A percentile compares a stretch with the other conserved stretches of the same genome.
Evolutionary conservation across 2,797 vertebrate genomes (phyloP).

Genomic region (Eupleurogrammus muticus): DNA sequence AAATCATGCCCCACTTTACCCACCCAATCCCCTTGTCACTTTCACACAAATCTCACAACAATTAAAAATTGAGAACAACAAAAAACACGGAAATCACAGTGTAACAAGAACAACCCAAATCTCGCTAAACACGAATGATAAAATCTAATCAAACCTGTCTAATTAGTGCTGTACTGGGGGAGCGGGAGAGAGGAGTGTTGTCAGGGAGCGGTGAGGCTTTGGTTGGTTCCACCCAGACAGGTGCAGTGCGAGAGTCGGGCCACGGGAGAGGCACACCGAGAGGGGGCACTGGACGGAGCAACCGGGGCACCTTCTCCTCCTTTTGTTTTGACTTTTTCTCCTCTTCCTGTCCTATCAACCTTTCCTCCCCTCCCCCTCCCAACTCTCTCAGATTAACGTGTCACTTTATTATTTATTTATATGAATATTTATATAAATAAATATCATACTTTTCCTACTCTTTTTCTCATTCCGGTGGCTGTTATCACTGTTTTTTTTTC

Average conservation of each 20-base stretch:
- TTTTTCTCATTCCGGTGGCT: constrained; percentile 69
- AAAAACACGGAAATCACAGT: constrained; percentile 70
- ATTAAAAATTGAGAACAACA: constrained; percentile 76
- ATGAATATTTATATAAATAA: constrained; percentile 78
- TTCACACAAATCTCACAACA: constrained; percentile 78
- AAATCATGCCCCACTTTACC: constrained; percentile 76
- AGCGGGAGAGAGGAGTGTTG: constrained; percentile 73
- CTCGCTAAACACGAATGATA: constrained; percentile 61
- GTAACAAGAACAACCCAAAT: constrained; percentile 61
- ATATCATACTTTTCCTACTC: constrained; percentile 55
- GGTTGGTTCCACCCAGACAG: constrained; percentile 73
- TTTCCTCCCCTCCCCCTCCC: constrained; percentile 59
- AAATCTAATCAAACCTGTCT: constrained; percentile 60
- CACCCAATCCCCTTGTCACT: constrained; percentile 75
- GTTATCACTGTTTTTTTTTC: constrained; percentile 66
- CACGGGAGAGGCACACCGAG: constrained; percentile 78
- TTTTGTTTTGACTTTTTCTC: constrained; percentile 69
- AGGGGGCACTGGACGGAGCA: constrained; percentile 78
- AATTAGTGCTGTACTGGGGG: constrained; percentile 65
- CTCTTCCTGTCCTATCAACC: constrained; percentile 74
- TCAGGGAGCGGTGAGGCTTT: constrained; percentile 69
- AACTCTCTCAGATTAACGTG: constrained; percentile 69
- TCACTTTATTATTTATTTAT: constrained; percentile 79
- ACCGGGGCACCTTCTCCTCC: constrained; percentile 69
- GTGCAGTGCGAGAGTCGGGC: constrained; percentile 79